phyloP scores from a whole-genome alignment of 1,140 invertebrate species.

The Trigoniulus corallinus region DNA sequence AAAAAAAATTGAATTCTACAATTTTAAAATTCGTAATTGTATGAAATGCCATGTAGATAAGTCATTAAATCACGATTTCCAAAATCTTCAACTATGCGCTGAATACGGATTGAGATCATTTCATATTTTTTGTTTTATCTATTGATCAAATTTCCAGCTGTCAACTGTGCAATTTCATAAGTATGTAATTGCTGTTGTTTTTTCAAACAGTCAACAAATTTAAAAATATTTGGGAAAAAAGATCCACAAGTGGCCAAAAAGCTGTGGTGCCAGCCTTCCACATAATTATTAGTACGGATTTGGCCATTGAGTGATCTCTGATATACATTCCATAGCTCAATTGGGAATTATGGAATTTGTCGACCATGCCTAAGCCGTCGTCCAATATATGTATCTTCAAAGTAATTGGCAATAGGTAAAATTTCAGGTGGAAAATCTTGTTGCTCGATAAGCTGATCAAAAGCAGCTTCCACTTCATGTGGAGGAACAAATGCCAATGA shows the following conservation, averaged over 20 bases:
- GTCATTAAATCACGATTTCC: background rate
- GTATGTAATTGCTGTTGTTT: too few species aligned
- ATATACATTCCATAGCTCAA: slow-evolving; percentile 2
- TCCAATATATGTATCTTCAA: background rate
- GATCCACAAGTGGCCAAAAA: background rate
- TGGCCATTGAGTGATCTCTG: background rate
- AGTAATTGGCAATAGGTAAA: too few species aligned
- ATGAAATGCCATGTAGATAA: background rate
- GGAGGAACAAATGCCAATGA: background rate
- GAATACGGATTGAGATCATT: too few species aligned
- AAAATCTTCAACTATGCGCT: too few species aligned
- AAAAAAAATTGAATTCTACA: too few species aligned
- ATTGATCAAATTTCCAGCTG: too few species aligned
- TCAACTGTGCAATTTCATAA: too few species aligned
- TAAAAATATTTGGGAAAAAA: background rate
- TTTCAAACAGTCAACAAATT: background rate
- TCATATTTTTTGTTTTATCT: too few species aligned
- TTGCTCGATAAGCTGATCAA: background rate
- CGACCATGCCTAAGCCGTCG: background rate
- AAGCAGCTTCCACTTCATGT: background rate
- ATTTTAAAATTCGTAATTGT: background rate
- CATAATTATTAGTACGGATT: slow-evolving; percentile 1
- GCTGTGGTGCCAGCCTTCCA: slow-evolving; percentile 5
- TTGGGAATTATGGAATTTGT: background rate
- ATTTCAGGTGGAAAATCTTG: background rate